phyloP scores from a whole-genome alignment of 2,888 invertebrate species.

The Synanthedon andrenaeformis region DNA sequence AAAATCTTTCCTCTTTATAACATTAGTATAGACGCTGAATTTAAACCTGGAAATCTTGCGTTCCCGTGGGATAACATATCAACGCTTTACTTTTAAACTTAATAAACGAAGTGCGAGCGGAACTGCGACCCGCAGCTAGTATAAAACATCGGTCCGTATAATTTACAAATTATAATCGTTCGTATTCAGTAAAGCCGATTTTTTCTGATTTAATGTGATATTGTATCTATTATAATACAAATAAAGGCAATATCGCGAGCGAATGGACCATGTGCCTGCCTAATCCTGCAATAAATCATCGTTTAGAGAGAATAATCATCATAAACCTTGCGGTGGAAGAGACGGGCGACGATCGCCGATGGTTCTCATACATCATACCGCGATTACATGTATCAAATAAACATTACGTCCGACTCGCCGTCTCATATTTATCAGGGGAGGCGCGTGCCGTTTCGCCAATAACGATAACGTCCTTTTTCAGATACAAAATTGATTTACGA shows the following conservation, averaged over 20 bases:
- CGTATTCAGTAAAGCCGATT: conserved; percentile 41
- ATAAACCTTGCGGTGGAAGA: conserved; percentile 41
- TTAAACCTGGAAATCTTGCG: no score
- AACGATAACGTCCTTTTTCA: conserved; percentile 41
- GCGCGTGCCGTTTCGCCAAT: conserved; percentile 39
- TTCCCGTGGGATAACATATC: no score
- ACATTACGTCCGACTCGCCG: conserved; percentile 50
- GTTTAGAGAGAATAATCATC: conserved; percentile 66
- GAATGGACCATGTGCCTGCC: conserved; percentile 53
- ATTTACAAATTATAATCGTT: conserved; percentile 13
- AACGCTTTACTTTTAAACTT: no score
- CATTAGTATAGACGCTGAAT: no score
- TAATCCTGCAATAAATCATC: conserved; percentile 67
- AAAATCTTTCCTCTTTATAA: no score
- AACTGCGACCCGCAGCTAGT: no score
- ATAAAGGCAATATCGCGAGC: conserved; percentile 58
- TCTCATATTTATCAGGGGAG: conserved; percentile 36
- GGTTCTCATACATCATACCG: conserved; percentile 57
- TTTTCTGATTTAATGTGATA: conserved; percentile 41
- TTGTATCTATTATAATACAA: conserved; percentile 45
- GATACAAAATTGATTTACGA: conserved; percentile 40
- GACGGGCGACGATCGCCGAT: conserved; percentile 15
- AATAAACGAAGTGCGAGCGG: no score
- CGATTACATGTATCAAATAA: conserved; percentile 67
- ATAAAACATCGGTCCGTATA: neutral